phyloP scores from a whole-genome alignment of 1,140 invertebrate genomes.

The Drosophila orena region DNA sequence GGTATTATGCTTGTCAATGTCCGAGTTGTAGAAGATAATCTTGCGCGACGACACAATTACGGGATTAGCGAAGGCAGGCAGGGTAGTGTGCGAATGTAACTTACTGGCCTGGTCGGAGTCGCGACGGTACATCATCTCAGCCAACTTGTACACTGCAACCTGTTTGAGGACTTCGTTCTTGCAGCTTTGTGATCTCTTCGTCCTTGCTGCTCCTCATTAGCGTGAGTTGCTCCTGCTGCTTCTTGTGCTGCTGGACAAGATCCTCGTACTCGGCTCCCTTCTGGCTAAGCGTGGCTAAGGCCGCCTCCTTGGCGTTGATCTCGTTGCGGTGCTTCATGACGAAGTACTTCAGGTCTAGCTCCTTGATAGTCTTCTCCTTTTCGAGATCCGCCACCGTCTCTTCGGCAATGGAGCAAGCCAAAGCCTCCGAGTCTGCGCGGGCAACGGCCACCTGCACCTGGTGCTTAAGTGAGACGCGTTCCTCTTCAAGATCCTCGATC shows the following conservation, averaged over 20 bases:
- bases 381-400: constrained; percentile 97
- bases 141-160: constrained; percentile 98
- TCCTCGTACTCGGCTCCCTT: constrained; percentile 87
- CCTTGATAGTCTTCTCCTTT: constrained; percentile 98
- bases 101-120: constrained; percentile 80
- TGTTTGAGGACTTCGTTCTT: constrained; percentile 95
- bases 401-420: constrained; percentile 96
- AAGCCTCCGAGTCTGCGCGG: constrained; percentile 95
- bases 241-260: constrained; percentile 90
- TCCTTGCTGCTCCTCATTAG: constrained; percentile 87
- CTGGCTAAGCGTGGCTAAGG: constrained; percentile 87
- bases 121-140: constrained; percentile 96
- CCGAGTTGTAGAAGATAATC: constrained; percentile 98
- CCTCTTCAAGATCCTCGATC: constrained; percentile 94
- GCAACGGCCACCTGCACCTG: constrained; percentile 95
- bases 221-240: constrained; percentile 88
- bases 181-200: constrained; percentile 93
- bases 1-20: constrained; percentile 97
- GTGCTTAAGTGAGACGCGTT: constrained; percentile 92
- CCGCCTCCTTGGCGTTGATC: constrained; percentile 91
- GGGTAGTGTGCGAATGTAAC: constrained; percentile 16
- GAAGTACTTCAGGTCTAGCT: constrained; percentile 96
- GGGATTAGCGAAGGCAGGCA: constrained; percentile 11
- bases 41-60: constrained; percentile 98
- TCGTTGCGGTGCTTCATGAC: constrained; percentile 94